phyloP scores from a whole-genome alignment of 2,113 vertebrate species.

The Melanotaenia duboulayi region DNA sequence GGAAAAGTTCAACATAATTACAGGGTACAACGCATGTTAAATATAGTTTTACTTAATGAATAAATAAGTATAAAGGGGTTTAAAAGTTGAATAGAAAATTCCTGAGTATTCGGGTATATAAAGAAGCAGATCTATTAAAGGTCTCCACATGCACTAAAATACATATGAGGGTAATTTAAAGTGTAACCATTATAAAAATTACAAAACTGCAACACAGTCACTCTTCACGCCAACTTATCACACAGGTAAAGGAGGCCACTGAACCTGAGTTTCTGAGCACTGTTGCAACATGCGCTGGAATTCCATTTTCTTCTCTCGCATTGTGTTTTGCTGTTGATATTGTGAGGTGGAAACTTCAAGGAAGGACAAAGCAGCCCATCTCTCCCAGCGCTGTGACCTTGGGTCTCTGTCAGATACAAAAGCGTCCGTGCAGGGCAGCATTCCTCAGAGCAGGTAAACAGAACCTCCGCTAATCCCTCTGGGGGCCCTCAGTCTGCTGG shows the following conservation, averaged over 20 bases:
- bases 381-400: slow-evolving; percentile 77
- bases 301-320: slow-evolving; percentile 79
- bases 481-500: slow-evolving; percentile 75
- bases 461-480: slow-evolving; percentile 80
- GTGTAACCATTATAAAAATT: neutral
- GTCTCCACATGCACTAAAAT: too few species aligned
- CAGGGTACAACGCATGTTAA: neutral
- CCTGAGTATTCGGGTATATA: too few species aligned
- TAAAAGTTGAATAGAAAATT: neutral
- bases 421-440: slow-evolving; percentile 76
- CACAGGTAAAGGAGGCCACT: slow-evolving; percentile 42
- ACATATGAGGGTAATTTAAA: neutral
- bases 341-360: slow-evolving; percentile 77
- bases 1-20: neutral
- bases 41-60: too few species aligned
- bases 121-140: too few species aligned
- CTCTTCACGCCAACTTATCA: slow-evolving; percentile 25
- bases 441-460: slow-evolving; percentile 85
- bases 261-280: slow-evolving; percentile 68
- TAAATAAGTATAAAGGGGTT: neutral
- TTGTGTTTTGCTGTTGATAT: slow-evolving; percentile 83
- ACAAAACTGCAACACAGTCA: slow-evolving; percentile 16
- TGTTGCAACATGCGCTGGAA: slow-evolving; percentile 84
- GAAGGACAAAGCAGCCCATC: slow-evolving; percentile 75
- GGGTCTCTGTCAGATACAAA: slow-evolving; percentile 81